phyloP scores from a whole-genome alignment of 2,113 vertebrate species.

The Siniperca knerii region DNA sequence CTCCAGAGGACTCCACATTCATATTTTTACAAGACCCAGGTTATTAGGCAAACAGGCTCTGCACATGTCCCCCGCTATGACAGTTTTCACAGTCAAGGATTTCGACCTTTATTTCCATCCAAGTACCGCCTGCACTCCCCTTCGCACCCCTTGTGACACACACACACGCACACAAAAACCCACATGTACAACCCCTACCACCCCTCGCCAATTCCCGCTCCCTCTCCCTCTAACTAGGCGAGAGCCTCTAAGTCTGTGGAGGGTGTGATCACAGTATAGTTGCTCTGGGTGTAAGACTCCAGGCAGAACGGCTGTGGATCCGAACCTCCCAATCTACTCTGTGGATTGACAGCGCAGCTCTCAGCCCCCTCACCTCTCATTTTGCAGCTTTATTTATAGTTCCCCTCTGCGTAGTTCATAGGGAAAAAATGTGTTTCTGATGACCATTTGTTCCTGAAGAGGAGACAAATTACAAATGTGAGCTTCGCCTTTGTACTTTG shows the following conservation, averaged over 20 bases:
- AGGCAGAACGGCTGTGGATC: conserved; percentile 69
- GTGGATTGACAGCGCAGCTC: conserved; percentile 69
- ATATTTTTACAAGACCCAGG: conserved; percentile 82
- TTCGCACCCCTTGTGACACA: conserved; percentile 67
- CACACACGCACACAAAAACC: not conserved
- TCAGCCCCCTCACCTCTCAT: conserved; percentile 67
- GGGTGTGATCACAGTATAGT: conserved; percentile 81
- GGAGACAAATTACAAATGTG: conserved; percentile 84
- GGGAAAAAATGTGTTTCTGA: conserved; percentile 60
- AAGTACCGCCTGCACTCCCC: conserved; percentile 73
- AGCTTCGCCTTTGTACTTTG: conserved; percentile 82
- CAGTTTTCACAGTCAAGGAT: conserved; percentile 86
- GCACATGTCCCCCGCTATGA: conserved; percentile 82
- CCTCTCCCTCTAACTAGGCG: conserved; percentile 78
- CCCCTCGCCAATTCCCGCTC: conserved; percentile 66
- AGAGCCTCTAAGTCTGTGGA: conserved; percentile 77
- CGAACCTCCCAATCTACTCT: conserved; percentile 66
- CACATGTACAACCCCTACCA: conserved; percentile 59
- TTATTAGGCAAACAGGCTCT: conserved; percentile 85
- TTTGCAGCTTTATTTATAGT: conserved; percentile 76
- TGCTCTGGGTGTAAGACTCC: conserved; percentile 79
- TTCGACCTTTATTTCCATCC: conserved; percentile 84
- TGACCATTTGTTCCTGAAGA: conserved; percentile 81
- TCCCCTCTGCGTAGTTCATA: conserved; percentile 62
- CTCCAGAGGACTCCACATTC: conserved; percentile 80